Evolutionary conservation across 2,888 invertebrate genomes (phyloP), one percentile per base, ranked within the genome.

Genomic region (Euzetes globulus): DNA sequence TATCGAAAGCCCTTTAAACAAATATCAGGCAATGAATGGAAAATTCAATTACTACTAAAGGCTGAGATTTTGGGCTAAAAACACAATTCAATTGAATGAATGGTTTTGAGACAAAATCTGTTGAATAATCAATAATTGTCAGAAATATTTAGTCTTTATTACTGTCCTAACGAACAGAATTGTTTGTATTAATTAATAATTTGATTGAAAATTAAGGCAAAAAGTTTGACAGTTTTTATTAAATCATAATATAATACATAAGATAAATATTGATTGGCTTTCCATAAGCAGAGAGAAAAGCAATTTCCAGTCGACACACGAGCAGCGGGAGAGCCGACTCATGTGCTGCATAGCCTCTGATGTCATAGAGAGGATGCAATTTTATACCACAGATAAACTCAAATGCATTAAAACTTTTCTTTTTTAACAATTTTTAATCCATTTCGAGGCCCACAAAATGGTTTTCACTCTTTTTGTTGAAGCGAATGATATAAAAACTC

Each of bases 381-480:
- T 63, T 41, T 27, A 65, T 29, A 65, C 65, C 65, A 65, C 19
- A 65, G 65, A 65, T 19, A 11, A 65, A 65, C 37, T 41, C 33
- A 37, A 41, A 22, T 29, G 13, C 17, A 33, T 63, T 33, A 63
- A 63, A 63, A 63, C 17, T 27, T 41, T 41, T 41, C 41, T 41
- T 33, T 41, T 65, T 22, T 19, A 29, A 41, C 41, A 41, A 65
- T 65, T 65, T 55, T 65, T 65, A 65, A 65, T 65, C 65, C 65
- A 41, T 65, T 65, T 41, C 19, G 7, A 65, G 17, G 22, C 37
- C 37, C 19, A 37, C 41, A 9, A n/a, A 65, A 65, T 19, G 3
- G 1, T 37, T 65, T 63, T 41, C 29, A 65, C 65, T 22, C 63
- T 27, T 65, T 65, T 17, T 13, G 9, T 37, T 3, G 37, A 29